Conservation (phyloP, 2,888 invertebrate genomes). For the Trisateles emortualis region DNA sequence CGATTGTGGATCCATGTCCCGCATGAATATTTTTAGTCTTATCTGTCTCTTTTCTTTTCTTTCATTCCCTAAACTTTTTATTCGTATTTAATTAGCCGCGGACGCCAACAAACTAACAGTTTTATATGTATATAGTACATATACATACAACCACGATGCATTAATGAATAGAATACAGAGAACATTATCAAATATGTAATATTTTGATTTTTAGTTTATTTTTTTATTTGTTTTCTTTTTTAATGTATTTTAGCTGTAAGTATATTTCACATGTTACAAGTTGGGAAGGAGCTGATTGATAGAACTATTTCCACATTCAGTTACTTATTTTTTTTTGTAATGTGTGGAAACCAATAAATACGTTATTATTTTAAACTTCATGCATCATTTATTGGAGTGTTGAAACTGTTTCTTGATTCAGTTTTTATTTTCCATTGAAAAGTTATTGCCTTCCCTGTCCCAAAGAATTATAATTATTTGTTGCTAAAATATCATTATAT, state of each 20-base stretch:
- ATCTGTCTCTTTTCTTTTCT: not conserved
- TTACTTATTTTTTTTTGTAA: conserved; percentile 27
- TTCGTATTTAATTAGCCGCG: not conserved
- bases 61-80: not conserved
- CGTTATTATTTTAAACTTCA: conserved; percentile 16
- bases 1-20: conserved; percentile 14
- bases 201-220: conserved; percentile 40
- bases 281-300: conserved; percentile 19
- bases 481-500: conserved; percentile 3
- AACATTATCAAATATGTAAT: conserved; percentile 5
- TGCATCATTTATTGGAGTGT: conserved; percentile 4
- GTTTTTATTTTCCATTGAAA: conserved; percentile 5
- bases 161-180: conserved; percentile 12
- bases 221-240: conserved; percentile 26
- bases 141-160: not conserved
- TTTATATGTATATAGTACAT: not conserved
- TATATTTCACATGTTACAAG: conserved; percentile 30
- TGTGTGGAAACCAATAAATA: conserved; percentile 39
- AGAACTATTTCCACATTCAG: conserved; percentile 12
- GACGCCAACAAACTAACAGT: not conserved
- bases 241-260: conserved; percentile 43
- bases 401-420: conserved; percentile 3
- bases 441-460: conserved; percentile 9
- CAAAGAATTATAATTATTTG: conserved; percentile 11
- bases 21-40: conserved; percentile 8